A percentile compares a stretch with the other conserved stretches of the same genome.
Conservation (phyloP, 1,140 invertebrate species). For the Drosophila yakuba region DNA sequence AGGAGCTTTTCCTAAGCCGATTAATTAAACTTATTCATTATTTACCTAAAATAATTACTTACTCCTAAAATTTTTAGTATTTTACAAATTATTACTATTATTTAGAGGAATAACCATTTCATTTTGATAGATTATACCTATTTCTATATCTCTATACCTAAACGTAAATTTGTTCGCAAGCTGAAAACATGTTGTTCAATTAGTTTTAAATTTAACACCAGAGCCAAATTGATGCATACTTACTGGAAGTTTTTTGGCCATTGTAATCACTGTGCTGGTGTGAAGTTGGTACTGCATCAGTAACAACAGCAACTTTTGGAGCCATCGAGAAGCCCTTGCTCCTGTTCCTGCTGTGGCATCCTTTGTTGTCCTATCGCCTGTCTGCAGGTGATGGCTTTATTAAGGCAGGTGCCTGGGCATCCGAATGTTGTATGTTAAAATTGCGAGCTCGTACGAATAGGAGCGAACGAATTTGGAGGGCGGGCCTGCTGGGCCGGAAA, state of each 20-base stretch:
- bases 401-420: constrained; percentile 44
- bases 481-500: constrained; percentile 60
- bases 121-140: no score
- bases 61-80: no score
- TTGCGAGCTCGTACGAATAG: constrained; percentile 11
- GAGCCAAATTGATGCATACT: background rate
- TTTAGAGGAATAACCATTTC: no score
- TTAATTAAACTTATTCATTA: no score
- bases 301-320: constrained; percentile 7
- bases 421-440: constrained; percentile 53
- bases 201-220: no score
- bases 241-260: background rate
- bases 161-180: no score
- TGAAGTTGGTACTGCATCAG: constrained; percentile 33
- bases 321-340: constrained; percentile 11
- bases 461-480: constrained; percentile 16
- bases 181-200: background rate
- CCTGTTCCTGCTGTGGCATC: constrained; percentile 29
- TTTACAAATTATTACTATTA: no score
- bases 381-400: constrained; percentile 76
- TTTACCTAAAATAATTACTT: no score
- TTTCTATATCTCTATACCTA: no score
- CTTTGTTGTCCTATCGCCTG: constrained; percentile 51
- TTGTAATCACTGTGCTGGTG: constrained; percentile 45
- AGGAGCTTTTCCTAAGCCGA: no score